Percentiles rank a stretch among this genome's conserved stretches.
phyloP scores from a whole-genome alignment of 92 coral and sea anemone genomes.

The Pocillopora meandrina region DNA sequence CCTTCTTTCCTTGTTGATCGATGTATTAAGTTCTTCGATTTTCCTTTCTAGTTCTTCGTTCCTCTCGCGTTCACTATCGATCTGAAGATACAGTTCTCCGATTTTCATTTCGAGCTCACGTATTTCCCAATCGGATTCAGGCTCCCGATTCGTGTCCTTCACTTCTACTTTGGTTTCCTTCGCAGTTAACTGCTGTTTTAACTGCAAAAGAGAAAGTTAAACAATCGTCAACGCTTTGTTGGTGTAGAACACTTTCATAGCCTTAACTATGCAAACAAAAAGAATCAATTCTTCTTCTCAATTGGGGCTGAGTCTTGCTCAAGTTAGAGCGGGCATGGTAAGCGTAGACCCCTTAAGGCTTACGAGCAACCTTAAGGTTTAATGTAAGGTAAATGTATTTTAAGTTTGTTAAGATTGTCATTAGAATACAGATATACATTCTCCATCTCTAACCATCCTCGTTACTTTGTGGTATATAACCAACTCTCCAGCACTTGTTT shows the following conservation, averaged over 20 bases:
- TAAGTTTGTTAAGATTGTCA: no score
- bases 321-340: no score
- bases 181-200: conserved; percentile 57
- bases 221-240: neutral
- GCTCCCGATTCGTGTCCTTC: conserved; percentile 24
- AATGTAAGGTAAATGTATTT: no score
- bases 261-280: no score
- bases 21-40: conserved; percentile 68
- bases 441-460: no score
- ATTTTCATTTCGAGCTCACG: conserved; percentile 77
- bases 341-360: no score
- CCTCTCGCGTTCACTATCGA: conserved; percentile 71
- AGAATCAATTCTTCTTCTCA: no score
- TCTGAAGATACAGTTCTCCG: conserved; percentile 63
- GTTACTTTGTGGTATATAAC: no score
- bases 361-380: no score
- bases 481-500: no score
- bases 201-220: conserved; percentile 30
- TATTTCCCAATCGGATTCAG: conserved; percentile 55
- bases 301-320: no score
- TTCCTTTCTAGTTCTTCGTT: conserved; percentile 75
- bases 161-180: conserved; percentile 16
- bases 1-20: conserved; percentile 71
- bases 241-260: neutral
- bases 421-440: no score